phyloP scores from a whole-genome alignment of 2,113 vertebrate genomes.

The Cathartes aura region DNA sequence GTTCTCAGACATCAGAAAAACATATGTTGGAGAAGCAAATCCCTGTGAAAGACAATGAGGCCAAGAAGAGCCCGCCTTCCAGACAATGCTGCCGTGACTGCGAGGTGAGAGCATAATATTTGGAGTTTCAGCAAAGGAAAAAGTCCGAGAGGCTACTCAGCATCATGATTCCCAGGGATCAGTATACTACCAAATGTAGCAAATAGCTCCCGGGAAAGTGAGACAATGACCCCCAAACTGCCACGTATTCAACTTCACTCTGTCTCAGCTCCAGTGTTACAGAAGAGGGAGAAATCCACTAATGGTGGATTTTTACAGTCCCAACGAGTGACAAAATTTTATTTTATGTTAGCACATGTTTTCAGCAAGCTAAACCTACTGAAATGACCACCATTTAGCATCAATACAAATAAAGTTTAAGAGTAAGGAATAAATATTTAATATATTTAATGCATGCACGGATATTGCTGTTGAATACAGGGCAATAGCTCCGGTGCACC shows the following conservation, averaged over 20 bases:
- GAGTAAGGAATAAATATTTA: neutral
- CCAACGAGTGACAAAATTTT: neutral
- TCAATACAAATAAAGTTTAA: neutral
- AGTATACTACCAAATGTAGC: neutral
- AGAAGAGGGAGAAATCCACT: neutral
- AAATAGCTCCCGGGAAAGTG: neutral
- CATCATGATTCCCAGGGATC: neutral
- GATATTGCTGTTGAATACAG: neutral
- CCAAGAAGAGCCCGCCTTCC: neutral
- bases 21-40: neutral
- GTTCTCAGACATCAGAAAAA: neutral
- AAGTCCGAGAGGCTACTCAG: neutral
- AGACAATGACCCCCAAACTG: neutral
- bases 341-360: neutral
- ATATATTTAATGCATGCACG: neutral
- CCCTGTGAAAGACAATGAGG: neutral
- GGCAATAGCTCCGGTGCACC: neutral
- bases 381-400: neutral
- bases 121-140: neutral
- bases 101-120: neutral
- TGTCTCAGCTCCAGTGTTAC: neutral
- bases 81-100: neutral
- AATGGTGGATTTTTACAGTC: neutral
- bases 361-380: neutral
- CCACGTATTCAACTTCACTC: neutral